Evolutionary conservation across 2,797 vertebrate species (phyloP).

Genomic region (Hydrophis major): DNA sequence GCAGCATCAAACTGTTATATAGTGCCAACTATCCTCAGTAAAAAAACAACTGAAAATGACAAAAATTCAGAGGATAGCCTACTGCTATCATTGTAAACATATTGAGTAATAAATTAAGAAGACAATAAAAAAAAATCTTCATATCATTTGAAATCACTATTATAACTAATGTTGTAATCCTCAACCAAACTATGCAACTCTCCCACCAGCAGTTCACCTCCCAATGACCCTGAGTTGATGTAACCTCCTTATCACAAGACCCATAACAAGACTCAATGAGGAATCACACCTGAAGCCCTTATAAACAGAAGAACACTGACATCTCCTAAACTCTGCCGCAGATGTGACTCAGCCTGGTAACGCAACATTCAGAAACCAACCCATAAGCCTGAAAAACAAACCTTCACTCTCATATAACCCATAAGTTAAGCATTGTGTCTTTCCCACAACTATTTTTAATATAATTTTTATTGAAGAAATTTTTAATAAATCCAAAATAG

Average conservation of each 20-base stretch:
- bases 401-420: no score
- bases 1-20: background rate
- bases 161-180: background rate
- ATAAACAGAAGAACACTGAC: no score
- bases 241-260: no score
- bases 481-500: background rate
- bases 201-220: no score
- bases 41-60: background rate
- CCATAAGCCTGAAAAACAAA: no score
- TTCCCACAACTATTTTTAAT: background rate
- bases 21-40: background rate
- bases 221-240: no score
- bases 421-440: background rate
- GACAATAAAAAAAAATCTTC: background rate
- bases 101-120: background rate
- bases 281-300: no score
- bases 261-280: no score
- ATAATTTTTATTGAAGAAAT: background rate
- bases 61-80: background rate
- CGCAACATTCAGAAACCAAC: no score
- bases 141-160: background rate
- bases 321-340: no score
- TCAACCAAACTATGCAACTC: no score
- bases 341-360: no score
- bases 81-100: background rate